Conservation (phyloP, 2,797 vertebrate genomes). For the Spondyliosoma cantharus region DNA sequence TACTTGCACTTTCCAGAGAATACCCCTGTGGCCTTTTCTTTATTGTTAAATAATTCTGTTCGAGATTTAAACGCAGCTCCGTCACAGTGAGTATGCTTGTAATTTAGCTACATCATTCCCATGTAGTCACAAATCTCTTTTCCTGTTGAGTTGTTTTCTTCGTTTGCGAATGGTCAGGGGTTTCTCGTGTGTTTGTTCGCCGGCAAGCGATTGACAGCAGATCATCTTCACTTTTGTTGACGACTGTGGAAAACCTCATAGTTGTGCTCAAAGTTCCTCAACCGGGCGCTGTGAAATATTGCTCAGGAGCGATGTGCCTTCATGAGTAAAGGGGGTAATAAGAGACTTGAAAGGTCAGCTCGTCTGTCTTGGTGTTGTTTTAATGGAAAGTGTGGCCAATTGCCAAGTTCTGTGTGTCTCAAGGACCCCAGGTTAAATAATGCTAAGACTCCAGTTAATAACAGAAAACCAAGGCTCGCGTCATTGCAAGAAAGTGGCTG, state of each 20-base stretch:
- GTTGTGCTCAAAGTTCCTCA: slow-evolving; percentile 48
- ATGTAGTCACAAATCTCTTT: neutral
- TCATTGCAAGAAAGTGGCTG: slow-evolving; percentile 62
- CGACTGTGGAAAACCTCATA: slow-evolving; percentile 10
- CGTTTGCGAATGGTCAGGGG: neutral
- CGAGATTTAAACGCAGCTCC: slow-evolving; percentile 6
- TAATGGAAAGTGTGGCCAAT: slow-evolving; percentile 77
- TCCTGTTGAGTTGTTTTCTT: neutral
- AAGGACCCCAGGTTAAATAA: slow-evolving; percentile 76
- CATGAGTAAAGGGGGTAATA: slow-evolving; percentile 71
- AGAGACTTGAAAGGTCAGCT: slow-evolving; percentile 79
- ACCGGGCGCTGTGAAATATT: slow-evolving; percentile 62
- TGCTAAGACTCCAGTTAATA: slow-evolving; percentile 72
- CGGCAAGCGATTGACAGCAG: slow-evolving; percentile 9
- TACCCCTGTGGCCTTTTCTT: slow-evolving; percentile 2
- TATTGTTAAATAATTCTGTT: slow-evolving; percentile 42
- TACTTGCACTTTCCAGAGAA: slow-evolving; percentile 44
- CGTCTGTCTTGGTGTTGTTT: slow-evolving; percentile 78
- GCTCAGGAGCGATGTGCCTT: slow-evolving; percentile 53
- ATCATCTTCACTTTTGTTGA: slow-evolving; percentile 2
- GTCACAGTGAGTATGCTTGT: neutral
- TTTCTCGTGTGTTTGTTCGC: slow-evolving; percentile 9
- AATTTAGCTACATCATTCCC: neutral
- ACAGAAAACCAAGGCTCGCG: slow-evolving; percentile 42
- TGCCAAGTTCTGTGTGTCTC: slow-evolving; percentile 70